Evolutionary conservation across 2,113 vertebrate genomes (phyloP).

Genomic region (Oreocharis arfaki): DNA sequence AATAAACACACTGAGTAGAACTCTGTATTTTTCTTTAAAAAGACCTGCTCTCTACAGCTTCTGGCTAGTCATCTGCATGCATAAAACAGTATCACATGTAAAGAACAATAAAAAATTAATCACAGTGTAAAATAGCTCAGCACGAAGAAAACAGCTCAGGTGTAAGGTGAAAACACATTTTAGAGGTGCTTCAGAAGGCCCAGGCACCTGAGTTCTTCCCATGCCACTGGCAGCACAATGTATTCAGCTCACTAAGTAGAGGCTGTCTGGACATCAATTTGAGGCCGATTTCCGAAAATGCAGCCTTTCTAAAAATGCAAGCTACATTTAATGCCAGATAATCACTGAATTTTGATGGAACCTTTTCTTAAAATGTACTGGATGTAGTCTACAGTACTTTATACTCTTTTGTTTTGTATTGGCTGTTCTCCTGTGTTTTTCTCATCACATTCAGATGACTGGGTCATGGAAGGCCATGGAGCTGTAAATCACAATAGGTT

Average conservation of each 20-base stretch:
- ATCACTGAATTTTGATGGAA: neutral
- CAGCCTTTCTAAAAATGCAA: neutral
- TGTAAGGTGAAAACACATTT: neutral
- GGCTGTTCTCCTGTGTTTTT: neutral
- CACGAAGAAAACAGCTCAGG: neutral
- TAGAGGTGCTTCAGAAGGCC: neutral
- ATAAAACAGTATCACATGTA: neutral
- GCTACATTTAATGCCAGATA: neutral
- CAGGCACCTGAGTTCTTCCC: neutral
- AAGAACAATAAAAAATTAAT: neutral
- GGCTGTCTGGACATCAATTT: neutral
- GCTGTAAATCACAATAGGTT: neutral
- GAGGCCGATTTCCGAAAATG: neutral
- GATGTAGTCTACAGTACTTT: rapidly evolving
- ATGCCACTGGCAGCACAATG: neutral
- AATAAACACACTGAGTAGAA: neutral
- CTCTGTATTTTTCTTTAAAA: neutral
- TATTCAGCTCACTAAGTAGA: neutral
- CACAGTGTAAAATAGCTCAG: neutral
- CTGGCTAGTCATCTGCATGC: neutral
- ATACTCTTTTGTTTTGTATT: neutral
- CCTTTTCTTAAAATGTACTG: neutral
- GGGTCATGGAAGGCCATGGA: neutral
- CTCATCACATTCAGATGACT: neutral
- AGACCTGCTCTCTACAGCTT: neutral